Conservation (phyloP, 2,888 invertebrate genomes). For the Torymus tubicola region DNA sequence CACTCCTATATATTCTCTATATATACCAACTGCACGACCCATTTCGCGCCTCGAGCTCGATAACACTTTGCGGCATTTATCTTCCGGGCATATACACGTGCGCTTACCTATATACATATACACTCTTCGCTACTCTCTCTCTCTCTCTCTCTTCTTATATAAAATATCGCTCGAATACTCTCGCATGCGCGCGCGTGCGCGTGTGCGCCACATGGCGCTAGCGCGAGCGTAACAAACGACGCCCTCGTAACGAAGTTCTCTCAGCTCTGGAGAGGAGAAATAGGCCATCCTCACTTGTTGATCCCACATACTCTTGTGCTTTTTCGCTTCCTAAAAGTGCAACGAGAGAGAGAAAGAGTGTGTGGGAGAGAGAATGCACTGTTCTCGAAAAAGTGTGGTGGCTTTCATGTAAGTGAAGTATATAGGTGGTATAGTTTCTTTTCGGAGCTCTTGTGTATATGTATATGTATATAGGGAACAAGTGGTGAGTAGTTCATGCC, state of each 20-base stretch:
- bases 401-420: too few relatives aligned
- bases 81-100: not conserved
- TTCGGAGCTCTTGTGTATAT: too few relatives aligned
- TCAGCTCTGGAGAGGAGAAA: slow-evolving; percentile 16
- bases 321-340: slow-evolving; percentile 13
- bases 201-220: not conserved
- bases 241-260: slow-evolving; percentile 30
- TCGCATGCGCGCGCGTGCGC: not conserved
- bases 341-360: not conserved
- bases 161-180: too few relatives aligned
- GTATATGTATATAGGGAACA: too few relatives aligned
- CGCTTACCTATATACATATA: too few relatives aligned
- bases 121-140: too few relatives aligned
- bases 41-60: slow-evolving; percentile 7
- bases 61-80: not conserved
- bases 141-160: too few relatives aligned
- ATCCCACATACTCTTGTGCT: slow-evolving; percentile 1
- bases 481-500: too few relatives aligned
- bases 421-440: too few relatives aligned
- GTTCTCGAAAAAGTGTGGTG: too few relatives aligned
- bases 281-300: slow-evolving; percentile 34
- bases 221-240: slow-evolving; percentile 26
- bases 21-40: too few relatives aligned
- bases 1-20: too few relatives aligned
- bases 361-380: not conserved